Evolutionary conservation across 2,888 invertebrate genomes (phyloP), one percentile per base, ranked within the genome.

Genomic region (Protonemura montana): DNA sequence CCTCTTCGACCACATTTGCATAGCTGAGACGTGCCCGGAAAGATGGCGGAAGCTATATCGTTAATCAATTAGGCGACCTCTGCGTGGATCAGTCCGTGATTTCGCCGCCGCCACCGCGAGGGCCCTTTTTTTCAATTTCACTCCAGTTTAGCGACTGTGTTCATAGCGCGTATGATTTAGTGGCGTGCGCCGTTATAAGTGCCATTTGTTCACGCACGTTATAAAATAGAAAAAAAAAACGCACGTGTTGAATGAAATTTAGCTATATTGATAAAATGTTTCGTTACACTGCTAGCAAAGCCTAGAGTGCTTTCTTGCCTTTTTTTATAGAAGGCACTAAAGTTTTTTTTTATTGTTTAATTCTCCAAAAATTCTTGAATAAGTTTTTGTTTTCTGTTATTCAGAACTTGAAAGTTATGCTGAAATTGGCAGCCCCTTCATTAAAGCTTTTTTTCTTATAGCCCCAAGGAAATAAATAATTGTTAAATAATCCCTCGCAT

Each of bases 41-140:
- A 78, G 78, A 78, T 78, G 78, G 78, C 78, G 78, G 78, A 78
- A 78, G 78, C 78, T 26, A 78, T 78, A 78, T 78, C 78, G 78
- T 78, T 78, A 78, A 78, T 78, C 78, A 78, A 78, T 78, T 78
- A 78, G 78, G 59, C 59, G 13, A 59, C 21, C 13, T 59, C 13
- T 59, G 13, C 59, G 21, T 7, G 59, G 59, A 59, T 59, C 59
- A 59, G 13, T 59, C 59, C 59, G 13, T 10, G 21, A 21, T 59
- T 59, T 59, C 59, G 13, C n/a, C n/a, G n/a, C n/a, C 59, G 21
- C 59, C 59, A 59, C 59, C 59, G 6, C 7, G 21, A 2, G 35
- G 10, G 21, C 21, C 1, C 13, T 59, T 59, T 59, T 59, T 59
- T 59, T 59, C 59, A 59, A 59, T 59, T 59, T 59, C 59, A 21